Evolutionary conservation across 2,888 invertebrate genomes (phyloP).

Genomic region (Plagodis dolabraria): DNA sequence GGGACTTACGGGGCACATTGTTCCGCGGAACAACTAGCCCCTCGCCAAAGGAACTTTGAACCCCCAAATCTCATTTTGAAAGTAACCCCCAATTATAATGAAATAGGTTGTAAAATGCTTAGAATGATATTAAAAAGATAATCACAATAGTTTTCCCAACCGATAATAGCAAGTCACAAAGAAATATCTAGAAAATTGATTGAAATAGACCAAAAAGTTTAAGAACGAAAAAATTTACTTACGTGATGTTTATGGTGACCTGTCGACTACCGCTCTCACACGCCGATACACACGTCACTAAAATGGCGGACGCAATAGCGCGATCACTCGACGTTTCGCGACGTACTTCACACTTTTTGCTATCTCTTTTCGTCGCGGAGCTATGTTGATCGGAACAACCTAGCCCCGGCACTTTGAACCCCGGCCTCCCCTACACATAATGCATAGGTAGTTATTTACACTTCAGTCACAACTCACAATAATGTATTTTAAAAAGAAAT

Average conservation of each 20-base stretch:
- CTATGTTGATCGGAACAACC: conserved; percentile 24
- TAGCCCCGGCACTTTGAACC: conserved; percentile 30
- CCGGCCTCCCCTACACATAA: conserved; percentile 21
- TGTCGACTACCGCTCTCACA: not conserved
- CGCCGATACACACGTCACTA: not conserved
- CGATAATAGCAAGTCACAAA: not conserved
- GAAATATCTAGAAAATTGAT: not conserved
- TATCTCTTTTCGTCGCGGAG: conserved; percentile 24
- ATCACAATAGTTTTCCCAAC: not conserved
- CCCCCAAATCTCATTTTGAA: too few relatives aligned
- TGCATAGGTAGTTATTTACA: too few relatives aligned
- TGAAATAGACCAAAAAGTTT: conserved; percentile 1
- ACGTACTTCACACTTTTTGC: not conserved
- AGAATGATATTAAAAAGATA: not conserved
- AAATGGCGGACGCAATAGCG: not conserved
- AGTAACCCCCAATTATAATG: not conserved
- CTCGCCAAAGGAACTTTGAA: too few relatives aligned
- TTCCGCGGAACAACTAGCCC: not conserved
- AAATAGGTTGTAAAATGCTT: not conserved
- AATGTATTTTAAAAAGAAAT: too few relatives aligned
- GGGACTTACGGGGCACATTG: too few relatives aligned
- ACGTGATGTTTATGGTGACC: not conserved
- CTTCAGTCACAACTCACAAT: too few relatives aligned
- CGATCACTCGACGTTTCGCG: not conserved
- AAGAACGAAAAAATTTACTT: not conserved